Evolutionary conservation across 2,888 invertebrate species (phyloP).

Genomic region (Theretra japonica): DNA sequence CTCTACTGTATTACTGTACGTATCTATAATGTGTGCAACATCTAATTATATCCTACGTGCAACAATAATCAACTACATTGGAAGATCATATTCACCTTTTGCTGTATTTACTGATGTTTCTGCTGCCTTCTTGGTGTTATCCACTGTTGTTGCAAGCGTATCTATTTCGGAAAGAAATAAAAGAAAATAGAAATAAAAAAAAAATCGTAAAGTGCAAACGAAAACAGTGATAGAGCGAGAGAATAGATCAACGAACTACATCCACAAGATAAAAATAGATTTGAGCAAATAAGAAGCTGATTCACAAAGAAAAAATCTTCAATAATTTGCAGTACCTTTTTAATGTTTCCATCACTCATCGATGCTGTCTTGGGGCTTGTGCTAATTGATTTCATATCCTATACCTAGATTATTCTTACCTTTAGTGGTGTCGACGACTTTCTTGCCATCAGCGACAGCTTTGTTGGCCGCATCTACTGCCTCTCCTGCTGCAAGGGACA

Average conservation of each 20-base stretch:
- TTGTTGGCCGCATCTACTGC: conserved; percentile 74
- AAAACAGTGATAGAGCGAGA: neutral
- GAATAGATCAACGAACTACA: neutral
- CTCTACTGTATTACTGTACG: conserved; percentile 59
- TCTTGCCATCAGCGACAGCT: conserved; percentile 79
- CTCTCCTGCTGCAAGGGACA: conserved; percentile 77
- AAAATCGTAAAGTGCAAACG: neutral
- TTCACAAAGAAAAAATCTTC: neutral
- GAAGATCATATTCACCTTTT: conserved; percentile 63
- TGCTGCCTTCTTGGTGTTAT: conserved; percentile 78
- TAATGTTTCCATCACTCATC: neutral
- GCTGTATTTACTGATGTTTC: conserved; percentile 74
- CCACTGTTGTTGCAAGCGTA: conserved; percentile 71
- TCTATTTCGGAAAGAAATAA: conserved; percentile 53
- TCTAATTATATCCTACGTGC: conserved; percentile 40
- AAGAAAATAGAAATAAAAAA: neutral
- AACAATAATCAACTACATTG: neutral
- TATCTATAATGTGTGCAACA: conserved; percentile 58
- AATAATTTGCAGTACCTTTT: neutral
- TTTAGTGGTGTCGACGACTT: conserved; percentile 77
- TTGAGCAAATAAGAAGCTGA: conserved; percentile 25
- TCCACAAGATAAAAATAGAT: conserved; percentile 26
- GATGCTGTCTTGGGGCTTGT: neutral
- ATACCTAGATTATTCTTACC: conserved; percentile 52
- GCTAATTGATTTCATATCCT: neutral